These are phyloP conservation scores for Sander vitreus DNA, from an alignment of 2,113 vertebrate genomes.

Conservation along the genomic window DNA sequence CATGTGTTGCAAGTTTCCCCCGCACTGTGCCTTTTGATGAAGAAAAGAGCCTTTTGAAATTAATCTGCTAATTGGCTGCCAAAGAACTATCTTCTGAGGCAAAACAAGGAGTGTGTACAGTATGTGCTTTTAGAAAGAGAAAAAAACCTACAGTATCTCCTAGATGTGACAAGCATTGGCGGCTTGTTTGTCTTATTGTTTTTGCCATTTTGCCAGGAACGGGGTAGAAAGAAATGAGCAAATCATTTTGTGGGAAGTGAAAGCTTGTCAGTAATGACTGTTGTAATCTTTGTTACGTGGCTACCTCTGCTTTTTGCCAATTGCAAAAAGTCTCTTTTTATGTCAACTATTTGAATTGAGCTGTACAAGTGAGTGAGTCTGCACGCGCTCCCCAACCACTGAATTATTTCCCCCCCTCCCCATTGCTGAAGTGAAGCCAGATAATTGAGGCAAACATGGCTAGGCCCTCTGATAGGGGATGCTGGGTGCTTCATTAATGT, in stretches of 20 bases:
- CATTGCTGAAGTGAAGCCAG: conserved; percentile 61
- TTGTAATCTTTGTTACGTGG: conserved; percentile 43
- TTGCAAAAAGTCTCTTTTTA: conserved; percentile 35
- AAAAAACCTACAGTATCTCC: conserved; percentile 28
- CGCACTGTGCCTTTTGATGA: conserved; percentile 39
- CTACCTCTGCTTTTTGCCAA: conserved; percentile 48
- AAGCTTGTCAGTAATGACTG: conserved; percentile 48
- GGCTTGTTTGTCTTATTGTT: conserved; percentile 22
- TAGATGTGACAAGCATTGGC: conserved; percentile 38
- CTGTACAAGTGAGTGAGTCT: conserved; percentile 31
- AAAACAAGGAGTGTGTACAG: neutral
- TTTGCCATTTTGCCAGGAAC: conserved; percentile 42
- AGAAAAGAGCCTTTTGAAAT: conserved; percentile 42
- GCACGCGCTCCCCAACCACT: neutral
- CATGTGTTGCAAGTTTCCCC: conserved; percentile 45
- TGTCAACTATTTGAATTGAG: conserved; percentile 52
- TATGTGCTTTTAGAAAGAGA: conserved; percentile 9
- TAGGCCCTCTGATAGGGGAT: conserved; percentile 50
- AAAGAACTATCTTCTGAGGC: neutral
- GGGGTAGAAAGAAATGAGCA: conserved; percentile 32
- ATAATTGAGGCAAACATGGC: conserved; percentile 76
- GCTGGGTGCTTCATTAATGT: conserved; percentile 73
- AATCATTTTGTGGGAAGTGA: conserved; percentile 55
- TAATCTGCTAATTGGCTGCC: conserved; percentile 53
- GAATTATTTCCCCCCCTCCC: conserved; percentile 34